These are phyloP conservation scores for Maniola jurtina DNA, from an alignment of 1,140 invertebrate genomes.

Conservation along the genomic window DNA sequence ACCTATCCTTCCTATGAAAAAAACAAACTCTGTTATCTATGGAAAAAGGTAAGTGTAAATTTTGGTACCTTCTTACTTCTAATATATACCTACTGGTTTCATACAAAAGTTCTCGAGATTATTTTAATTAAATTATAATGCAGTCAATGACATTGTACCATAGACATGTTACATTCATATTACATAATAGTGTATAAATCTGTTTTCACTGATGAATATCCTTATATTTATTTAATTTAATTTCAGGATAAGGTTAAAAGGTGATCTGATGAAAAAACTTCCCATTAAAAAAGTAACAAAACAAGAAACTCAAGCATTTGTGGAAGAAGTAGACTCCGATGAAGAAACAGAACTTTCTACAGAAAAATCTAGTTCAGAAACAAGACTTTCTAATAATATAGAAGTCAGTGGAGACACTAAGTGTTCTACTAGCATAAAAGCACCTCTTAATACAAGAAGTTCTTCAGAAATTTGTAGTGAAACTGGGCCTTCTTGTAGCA, in stretches of 20 bases:
- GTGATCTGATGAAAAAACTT: slow-evolving; percentile 46
- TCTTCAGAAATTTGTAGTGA: slow-evolving; percentile 48
- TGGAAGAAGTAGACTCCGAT: slow-evolving; percentile 75
- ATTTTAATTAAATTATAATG: too few relatives aligned
- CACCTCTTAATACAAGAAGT: neutral
- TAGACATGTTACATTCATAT: too few relatives aligned
- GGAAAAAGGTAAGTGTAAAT: slow-evolving; percentile 58
- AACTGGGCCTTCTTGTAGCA: slow-evolving; percentile 21
- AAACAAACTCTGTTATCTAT: slow-evolving; percentile 63
- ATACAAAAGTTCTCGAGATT: too few relatives aligned
- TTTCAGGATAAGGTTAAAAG: slow-evolving; percentile 61
- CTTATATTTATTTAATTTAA: too few relatives aligned
- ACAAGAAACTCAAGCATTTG: slow-evolving; percentile 49
- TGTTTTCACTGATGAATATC: too few relatives aligned
- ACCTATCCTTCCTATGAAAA: slow-evolving; percentile 49
- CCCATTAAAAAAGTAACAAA: slow-evolving; percentile 43
- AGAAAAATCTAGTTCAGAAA: slow-evolving; percentile 8
- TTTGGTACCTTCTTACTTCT: slow-evolving; percentile 7
- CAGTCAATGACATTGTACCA: too few relatives aligned
- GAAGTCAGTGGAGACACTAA: neutral
- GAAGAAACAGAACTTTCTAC: slow-evolving; percentile 43
- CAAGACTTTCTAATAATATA: neutral
- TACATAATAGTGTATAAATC: too few relatives aligned
- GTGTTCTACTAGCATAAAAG: neutral
- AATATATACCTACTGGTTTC: too few relatives aligned